Evolutionary conservation across 2,888 invertebrate genomes (phyloP).

Genomic region (Drosophila atripex): DNA sequence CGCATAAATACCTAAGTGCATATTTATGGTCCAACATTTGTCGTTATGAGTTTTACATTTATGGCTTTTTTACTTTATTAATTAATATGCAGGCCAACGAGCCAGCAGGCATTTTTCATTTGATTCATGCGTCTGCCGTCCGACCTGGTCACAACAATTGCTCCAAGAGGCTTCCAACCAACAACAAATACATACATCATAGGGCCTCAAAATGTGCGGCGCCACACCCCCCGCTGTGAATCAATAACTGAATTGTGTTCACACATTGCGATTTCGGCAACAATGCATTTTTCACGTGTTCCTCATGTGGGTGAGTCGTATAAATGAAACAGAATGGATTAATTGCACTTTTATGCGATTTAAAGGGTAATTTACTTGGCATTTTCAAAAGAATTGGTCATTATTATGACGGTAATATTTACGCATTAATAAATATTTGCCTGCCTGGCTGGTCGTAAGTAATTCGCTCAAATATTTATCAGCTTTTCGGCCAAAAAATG

Average conservation of each 20-base stretch:
- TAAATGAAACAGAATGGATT: conserved; percentile 20
- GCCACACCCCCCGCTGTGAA: not conserved
- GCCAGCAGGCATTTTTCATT: conserved; percentile 20
- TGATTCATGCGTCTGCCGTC: conserved; percentile 23
- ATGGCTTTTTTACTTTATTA: conserved; percentile 53
- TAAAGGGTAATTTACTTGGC: conserved; percentile 34
- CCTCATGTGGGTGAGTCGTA: conserved; percentile 15
- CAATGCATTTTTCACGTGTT: conserved; percentile 23
- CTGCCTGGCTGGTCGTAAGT: conserved; percentile 19
- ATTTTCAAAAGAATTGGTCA: conserved; percentile 19
- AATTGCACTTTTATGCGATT: conserved; percentile 36
- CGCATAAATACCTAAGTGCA: conserved; percentile 58
- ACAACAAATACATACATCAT: conserved; percentile 11
- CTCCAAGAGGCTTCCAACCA: conserved; percentile 18
- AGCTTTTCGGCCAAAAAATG: conserved; percentile 16
- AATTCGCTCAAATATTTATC: conserved; percentile 30
- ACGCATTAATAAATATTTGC: conserved; percentile 37
- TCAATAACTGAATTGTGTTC: not conserved
- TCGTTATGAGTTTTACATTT: conserved; percentile 50
- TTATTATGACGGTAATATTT: conserved; percentile 49
- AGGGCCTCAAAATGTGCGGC: conserved; percentile 7
- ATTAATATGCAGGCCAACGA: conserved; percentile 42
- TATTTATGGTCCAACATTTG: conserved; percentile 57
- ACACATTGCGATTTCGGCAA: conserved; percentile 10
- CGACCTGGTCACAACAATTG: conserved; percentile 33